Conservation (phyloP, 2,113 vertebrate genomes). For the Rissa tridactyla region DNA sequence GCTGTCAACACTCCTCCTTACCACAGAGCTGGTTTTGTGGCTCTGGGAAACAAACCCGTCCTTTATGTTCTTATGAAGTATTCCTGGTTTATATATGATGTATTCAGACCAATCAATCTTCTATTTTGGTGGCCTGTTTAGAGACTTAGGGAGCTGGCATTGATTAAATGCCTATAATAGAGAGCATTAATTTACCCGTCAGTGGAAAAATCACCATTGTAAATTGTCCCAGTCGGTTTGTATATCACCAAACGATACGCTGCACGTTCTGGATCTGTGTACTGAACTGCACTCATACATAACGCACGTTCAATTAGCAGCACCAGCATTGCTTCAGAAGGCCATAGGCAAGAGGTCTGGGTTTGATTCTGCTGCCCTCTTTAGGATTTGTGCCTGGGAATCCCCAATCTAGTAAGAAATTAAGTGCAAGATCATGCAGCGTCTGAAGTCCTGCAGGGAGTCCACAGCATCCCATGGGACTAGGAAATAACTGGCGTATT, state of each 20-base stretch:
- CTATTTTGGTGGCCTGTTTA: slow-evolving; percentile 62
- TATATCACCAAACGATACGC: neutral
- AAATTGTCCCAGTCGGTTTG: slow-evolving; percentile 54
- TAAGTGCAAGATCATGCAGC: neutral
- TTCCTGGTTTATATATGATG: slow-evolving; percentile 57
- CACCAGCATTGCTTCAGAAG: neutral
- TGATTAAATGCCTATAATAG: slow-evolving; percentile 85
- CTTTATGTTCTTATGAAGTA: slow-evolving; percentile 38
- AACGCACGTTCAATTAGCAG: slow-evolving; percentile 32
- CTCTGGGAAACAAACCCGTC: neutral
- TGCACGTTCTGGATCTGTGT: neutral
- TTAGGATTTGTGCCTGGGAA: slow-evolving; percentile 6
- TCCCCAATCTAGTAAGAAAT: neutral
- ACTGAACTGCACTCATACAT: neutral
- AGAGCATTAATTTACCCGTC: slow-evolving; percentile 77
- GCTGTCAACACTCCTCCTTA: neutral
- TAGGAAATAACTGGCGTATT: neutral
- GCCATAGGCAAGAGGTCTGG: neutral
- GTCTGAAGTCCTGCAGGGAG: neutral
- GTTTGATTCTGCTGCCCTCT: slow-evolving; percentile 48
- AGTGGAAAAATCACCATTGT: slow-evolving; percentile 64
- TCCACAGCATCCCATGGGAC: neutral
- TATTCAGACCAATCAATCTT: slow-evolving; percentile 54
- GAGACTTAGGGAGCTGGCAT: slow-evolving; percentile 67
- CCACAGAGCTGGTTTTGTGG: neutral